Conservation (phyloP, 1,140 invertebrate genomes). For the Portunus trituberculatus region DNA sequence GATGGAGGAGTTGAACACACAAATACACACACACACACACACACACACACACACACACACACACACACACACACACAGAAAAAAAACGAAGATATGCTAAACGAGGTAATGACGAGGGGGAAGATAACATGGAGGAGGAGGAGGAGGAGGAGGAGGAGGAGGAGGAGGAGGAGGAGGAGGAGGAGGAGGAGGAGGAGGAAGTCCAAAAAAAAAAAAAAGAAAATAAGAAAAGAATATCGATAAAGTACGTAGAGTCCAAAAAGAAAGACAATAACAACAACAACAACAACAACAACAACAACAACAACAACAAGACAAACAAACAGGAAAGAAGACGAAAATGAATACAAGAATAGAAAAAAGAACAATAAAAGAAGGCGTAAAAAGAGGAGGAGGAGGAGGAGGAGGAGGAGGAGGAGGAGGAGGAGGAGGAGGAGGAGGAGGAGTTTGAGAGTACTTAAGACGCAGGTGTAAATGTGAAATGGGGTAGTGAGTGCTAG, state of each 20-base stretch:
- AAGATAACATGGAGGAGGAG: not conserved
- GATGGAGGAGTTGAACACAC: not conserved
- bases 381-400: not conserved
- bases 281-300: not conserved
- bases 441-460: no score
- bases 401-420: not conserved
- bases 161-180: not conserved
- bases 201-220: not conserved
- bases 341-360: not conserved
- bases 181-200: not conserved
- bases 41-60: slow-evolving; percentile 41
- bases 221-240: not conserved
- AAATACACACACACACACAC: not conserved
- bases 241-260: not conserved
- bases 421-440: no score
- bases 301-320: not conserved
- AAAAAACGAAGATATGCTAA: not conserved
- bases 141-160: not conserved
- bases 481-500: no score
- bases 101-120: not conserved
- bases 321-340: not conserved
- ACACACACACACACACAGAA: not conserved
- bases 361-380: not conserved
- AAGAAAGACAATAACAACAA: not conserved
- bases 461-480: no score